phyloP scores from a whole-genome alignment of 2,888 invertebrate genomes.

The Microchrysa polita region DNA sequence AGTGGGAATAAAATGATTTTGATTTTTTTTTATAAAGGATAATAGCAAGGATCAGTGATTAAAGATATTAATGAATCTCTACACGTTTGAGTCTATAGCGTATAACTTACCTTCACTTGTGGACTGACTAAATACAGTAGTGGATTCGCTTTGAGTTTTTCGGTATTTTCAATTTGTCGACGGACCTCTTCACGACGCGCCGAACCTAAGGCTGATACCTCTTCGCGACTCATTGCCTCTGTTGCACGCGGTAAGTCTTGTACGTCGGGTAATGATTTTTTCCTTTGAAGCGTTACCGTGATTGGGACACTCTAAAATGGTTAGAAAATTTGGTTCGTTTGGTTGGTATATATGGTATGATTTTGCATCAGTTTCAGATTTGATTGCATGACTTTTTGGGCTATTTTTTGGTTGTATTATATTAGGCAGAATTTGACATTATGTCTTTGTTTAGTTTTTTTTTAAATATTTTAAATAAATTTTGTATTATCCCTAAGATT shows the following conservation, averaged over 20 bases:
- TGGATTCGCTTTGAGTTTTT: conserved; percentile 93
- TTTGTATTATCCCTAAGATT: no score
- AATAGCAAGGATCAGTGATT: background rate
- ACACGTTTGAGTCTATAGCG: background rate
- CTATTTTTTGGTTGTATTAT: conserved; percentile 26
- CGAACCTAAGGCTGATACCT: conserved; percentile 93
- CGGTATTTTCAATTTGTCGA: conserved; percentile 88
- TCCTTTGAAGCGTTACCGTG: conserved; percentile 83
- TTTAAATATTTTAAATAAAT: no score
- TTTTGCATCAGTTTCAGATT: conserved; percentile 23
- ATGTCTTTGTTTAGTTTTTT: no score
- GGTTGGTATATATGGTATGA: conserved; percentile 12
- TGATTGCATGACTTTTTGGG: conserved; percentile 17
- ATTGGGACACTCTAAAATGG: conserved; percentile 77
- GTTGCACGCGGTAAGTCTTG: conserved; percentile 83
- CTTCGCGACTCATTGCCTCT: conserved; percentile 91
- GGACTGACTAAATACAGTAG: conserved; percentile 96
- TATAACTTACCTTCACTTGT: conserved; percentile 90
- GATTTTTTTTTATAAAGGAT: background rate
- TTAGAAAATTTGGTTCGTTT: conserved; percentile 37
- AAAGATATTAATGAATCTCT: conserved; percentile 3
- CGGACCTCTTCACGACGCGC: conserved; percentile 94
- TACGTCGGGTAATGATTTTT: conserved; percentile 97
- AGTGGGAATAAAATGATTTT: background rate
- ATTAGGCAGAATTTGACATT: background rate